Conservation (phyloP, 64 coral and sea anemone genomes). For the Orbicella faveolata region DNA sequence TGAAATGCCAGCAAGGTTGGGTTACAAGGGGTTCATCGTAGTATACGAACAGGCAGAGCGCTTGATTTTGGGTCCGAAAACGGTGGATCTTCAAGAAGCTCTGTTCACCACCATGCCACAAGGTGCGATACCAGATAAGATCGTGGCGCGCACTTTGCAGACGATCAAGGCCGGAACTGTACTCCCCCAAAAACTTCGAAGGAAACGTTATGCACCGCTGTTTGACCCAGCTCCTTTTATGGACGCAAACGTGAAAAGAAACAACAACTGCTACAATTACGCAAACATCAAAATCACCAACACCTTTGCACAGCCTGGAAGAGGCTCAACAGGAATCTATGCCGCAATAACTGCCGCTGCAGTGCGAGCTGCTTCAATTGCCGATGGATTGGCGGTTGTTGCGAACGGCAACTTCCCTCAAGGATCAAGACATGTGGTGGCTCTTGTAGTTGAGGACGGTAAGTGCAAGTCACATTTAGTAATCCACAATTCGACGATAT, state of each 20-base stretch:
- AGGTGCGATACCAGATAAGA: background rate
- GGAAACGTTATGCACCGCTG: background rate
- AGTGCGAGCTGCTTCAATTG: background rate
- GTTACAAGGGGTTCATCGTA: background rate
- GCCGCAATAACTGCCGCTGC: background rate
- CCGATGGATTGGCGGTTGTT: background rate
- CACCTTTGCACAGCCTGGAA: constrained; percentile 14
- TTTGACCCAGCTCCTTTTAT: background rate
- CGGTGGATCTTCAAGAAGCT: background rate
- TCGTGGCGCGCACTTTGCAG: background rate
- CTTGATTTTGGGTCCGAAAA: background rate
- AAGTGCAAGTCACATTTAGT: background rate
- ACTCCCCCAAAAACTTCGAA: background rate
- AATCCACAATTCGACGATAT: background rate
- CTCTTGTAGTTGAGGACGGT: background rate
- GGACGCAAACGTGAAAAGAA: too few species aligned
- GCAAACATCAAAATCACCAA: background rate
- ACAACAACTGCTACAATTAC: constrained; percentile 7
- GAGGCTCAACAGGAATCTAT: background rate
- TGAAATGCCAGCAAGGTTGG: background rate
- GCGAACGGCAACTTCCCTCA: background rate
- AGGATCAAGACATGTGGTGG: background rate
- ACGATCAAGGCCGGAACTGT: background rate
- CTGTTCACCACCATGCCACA: background rate
- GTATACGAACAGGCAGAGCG: background rate